phyloP scores from a whole-genome alignment of 64 coral and sea anemone genomes.

The Orbicella faveolata region DNA sequence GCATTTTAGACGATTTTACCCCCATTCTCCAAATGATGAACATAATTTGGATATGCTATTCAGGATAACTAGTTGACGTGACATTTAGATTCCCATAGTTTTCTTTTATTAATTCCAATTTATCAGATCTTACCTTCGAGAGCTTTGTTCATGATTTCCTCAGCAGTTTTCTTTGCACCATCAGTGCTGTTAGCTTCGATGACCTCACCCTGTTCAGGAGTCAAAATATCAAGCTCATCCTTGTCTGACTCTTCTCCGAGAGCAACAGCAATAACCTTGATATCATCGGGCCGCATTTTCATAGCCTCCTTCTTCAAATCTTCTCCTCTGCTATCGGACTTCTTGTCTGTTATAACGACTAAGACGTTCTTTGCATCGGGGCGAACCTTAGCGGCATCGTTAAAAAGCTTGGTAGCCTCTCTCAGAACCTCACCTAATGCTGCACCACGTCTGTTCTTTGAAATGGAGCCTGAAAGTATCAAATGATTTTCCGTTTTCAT shows the following conservation, averaged over 20 bases:
- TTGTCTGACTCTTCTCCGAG: constrained; percentile 29
- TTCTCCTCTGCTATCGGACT: constrained; percentile 10
- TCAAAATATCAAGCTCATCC: constrained; percentile 33
- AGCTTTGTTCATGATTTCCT: constrained; percentile 49
- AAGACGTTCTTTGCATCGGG: constrained; percentile 48
- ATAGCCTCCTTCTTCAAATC: constrained; percentile 33
- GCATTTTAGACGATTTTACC: too few relatives aligned
- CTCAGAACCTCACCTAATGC: constrained; percentile 10
- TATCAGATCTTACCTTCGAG: constrained; percentile 11
- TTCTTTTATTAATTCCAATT: background rate
- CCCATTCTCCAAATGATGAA: too few relatives aligned
- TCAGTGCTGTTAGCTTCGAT: constrained; percentile 34
- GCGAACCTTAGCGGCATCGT: constrained; percentile 4
- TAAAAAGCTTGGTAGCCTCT: constrained; percentile 21
- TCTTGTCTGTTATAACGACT: constrained; percentile 41
- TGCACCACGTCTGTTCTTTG: background rate
- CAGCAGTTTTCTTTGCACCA: constrained; percentile 17
- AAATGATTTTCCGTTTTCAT: background rate
- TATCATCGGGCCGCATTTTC: constrained; percentile 3
- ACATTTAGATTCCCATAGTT: too few relatives aligned
- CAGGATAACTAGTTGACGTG: too few relatives aligned
- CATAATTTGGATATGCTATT: too few relatives aligned
- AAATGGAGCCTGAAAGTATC: constrained; percentile 13
- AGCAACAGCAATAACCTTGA: constrained; percentile 62
- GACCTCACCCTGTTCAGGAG: constrained; percentile 28